Base-by-base conservation (phyloP, 1,140 invertebrate genomes). In the Zelostemma sp. region DNA sequence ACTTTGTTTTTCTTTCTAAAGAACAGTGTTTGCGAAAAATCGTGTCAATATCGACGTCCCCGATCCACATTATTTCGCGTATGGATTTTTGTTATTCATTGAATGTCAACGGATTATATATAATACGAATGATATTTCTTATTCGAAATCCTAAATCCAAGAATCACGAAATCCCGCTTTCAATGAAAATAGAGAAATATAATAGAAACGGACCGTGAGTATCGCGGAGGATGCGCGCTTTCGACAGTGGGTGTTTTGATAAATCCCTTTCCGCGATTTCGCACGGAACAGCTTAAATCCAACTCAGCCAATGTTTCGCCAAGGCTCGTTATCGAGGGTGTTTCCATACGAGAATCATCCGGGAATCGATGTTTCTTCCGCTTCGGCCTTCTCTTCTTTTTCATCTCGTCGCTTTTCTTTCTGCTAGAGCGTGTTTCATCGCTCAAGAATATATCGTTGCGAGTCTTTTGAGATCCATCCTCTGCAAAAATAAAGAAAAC, bases 1-100 rank as follows among this genome's bases (percentile, higher is more conserved):
- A 74, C 51, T 18, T 77, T 56, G 54, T 87, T 88, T 59, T 80
- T 85, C 45, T 82, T 80, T 54, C 86, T 87, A 51, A 5, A 73
- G 72, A 68, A 61, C 56, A 54, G 18, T 28, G 19, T 17, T 41
- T 21, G 35, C 53, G 6, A 12, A 38, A 28, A n/a, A 38, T 35
- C 46, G n/a, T 48, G 25, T 45, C 12, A 14, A 8, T 25, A 25
- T 25, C 3, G 46, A 50, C 21, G n/a, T n/a, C n/a, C n/a, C n/a
- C n/a, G n/a, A n/a, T n/a, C n/a, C n/a, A n/a, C n/a, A n/a, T n/a
- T n/a, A n/a, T n/a, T n/a, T n/a, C n/a, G n/a, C n/a, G n/a, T n/a
- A n/a, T n/a, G n/a, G n/a, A n/a, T n/a, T n/a, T n/a, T n/a, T n/a
- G n/a, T n/a, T n/a, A n/a, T n/a, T n/a, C n/a, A n/a, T n/a, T n/a